Conservation (phyloP, 2,113 vertebrate genomes). For the Uria lomvia region DNA sequence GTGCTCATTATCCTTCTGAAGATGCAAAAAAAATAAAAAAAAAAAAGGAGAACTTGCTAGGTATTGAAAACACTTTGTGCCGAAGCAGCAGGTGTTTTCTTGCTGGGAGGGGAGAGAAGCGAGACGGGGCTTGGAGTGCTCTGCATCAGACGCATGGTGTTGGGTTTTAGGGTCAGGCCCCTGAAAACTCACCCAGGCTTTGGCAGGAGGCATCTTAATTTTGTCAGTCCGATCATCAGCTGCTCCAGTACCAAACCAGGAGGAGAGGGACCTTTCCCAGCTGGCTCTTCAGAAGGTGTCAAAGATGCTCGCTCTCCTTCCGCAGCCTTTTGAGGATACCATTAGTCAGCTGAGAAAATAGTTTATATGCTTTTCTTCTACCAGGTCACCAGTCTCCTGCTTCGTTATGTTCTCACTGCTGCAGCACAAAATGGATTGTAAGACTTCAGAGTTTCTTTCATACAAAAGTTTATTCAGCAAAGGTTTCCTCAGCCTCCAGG, state of each 20-base stretch:
- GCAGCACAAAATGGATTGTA: background rate
- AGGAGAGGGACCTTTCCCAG: background rate
- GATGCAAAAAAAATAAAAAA: background rate
- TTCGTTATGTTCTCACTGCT: background rate
- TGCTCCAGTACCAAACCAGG: background rate
- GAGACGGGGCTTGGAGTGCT: background rate
- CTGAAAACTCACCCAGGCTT: background rate
- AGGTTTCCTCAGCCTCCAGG: background rate
- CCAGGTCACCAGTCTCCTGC: background rate
- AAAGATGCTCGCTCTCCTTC: background rate
- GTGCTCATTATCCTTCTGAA: background rate
- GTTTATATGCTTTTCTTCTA: slow-evolving; percentile 14
- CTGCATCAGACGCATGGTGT: background rate
- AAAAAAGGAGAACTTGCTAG: background rate
- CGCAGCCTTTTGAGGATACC: background rate
- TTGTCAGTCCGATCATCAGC: background rate
- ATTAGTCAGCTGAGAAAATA: background rate
- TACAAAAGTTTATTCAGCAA: slow-evolving; percentile 23
- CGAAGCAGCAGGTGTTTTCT: background rate
- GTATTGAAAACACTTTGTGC: background rate
- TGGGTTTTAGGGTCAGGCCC: background rate
- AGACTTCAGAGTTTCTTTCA: slow-evolving; percentile 1
- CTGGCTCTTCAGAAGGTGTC: background rate
- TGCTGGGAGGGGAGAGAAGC: background rate
- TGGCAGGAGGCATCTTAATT: background rate